Conservation (phyloP, 2,113 vertebrate species). For the Todiramphus saurophagus region DNA sequence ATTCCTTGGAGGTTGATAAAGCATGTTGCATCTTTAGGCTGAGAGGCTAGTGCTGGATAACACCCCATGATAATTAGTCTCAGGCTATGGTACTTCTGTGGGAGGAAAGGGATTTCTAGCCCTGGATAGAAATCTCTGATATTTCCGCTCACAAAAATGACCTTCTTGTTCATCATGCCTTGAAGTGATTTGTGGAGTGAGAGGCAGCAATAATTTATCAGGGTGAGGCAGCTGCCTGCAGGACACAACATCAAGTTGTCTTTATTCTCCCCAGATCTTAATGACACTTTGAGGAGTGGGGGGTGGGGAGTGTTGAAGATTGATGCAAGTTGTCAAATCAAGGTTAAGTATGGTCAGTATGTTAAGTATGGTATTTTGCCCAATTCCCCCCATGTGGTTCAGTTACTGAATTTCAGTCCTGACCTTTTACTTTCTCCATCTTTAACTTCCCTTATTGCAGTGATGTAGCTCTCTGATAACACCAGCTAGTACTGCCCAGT, state of each 20-base stretch:
- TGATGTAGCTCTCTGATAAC: fast-evolving
- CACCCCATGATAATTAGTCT: neutral
- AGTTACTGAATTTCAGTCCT: neutral
- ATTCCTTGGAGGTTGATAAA: neutral
- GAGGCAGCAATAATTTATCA: conserved; percentile 7
- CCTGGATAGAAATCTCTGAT: neutral
- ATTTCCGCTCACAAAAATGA: neutral
- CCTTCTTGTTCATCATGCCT: neutral
- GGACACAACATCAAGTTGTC: neutral
- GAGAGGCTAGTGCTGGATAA: neutral
- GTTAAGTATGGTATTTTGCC: neutral
- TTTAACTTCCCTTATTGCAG: neutral
- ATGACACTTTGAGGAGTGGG: neutral
- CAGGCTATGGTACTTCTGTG: neutral
- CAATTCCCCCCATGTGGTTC: neutral
- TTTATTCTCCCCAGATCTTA: neutral
- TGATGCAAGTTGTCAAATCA: neutral
- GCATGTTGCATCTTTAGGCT: neutral
- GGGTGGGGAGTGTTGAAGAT: neutral
- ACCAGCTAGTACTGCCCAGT: fast-evolving
- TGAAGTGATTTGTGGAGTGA: neutral
- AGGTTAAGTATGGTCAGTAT: neutral
- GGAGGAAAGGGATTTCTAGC: neutral
- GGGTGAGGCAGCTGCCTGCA: neutral
- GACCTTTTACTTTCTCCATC: neutral